Percentiles rank a stretch among this genome's conserved stretches.
These are phyloP conservation scores for Platycnemis pennipes DNA, from an alignment of 2,888 invertebrate species.

Conservation along the genomic window DNA sequence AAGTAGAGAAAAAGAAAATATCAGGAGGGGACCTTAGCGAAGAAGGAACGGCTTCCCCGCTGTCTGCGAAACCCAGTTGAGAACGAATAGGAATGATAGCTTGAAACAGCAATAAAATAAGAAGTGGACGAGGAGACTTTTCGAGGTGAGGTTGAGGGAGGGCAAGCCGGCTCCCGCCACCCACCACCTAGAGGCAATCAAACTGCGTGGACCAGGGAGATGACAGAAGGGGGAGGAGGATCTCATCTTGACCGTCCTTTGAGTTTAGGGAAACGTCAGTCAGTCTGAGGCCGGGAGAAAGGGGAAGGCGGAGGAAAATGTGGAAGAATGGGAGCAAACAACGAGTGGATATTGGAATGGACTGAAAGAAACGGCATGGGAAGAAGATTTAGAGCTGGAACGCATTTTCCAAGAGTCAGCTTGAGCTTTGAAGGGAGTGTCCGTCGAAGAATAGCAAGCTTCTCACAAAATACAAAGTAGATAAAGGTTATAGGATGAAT, in stretches of 20 bases:
- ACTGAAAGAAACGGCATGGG: not conserved
- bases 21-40: not conserved
- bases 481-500: not conserved
- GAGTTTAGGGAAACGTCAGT: not conserved
- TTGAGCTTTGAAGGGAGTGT: constrained; percentile 15
- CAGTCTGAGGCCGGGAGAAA: not conserved
- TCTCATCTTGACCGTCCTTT: not conserved
- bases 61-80: constrained; percentile 13
- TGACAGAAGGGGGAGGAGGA: not conserved
- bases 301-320: not conserved
- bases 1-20: not conserved
- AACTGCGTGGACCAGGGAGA: not conserved
- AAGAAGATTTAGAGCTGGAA: constrained; percentile 51
- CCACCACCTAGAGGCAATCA: not conserved
- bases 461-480: not conserved
- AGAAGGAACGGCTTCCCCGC: constrained; percentile 44
- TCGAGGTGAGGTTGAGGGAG: not conserved
- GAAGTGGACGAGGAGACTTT: not conserved
- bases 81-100: constrained; percentile 42
- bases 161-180: not conserved
- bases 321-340: constrained; percentile 31
- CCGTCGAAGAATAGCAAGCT: not conserved
- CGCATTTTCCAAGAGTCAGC: constrained; percentile 1
- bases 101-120: constrained; percentile 48
- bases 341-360: constrained; percentile 38